Evolutionary conservation across 1,140 invertebrate species (phyloP), one percentile per base, ranked within the genome.

Genomic region (Campoletis sonorensis): DNA sequence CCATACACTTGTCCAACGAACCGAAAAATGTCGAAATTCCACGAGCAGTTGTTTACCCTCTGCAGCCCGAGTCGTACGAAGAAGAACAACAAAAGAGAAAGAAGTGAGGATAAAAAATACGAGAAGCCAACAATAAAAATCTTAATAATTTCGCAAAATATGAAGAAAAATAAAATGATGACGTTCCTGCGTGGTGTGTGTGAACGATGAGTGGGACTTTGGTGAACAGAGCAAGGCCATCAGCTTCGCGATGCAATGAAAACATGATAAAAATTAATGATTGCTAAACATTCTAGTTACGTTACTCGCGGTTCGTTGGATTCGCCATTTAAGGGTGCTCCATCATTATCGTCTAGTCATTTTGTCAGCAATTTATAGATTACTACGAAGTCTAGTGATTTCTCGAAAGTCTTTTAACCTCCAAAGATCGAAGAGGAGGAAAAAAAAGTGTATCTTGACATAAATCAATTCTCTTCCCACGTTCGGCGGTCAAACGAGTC

Each of bases 171-270:
- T n/a, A 54, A 54, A 54, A 54, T 16, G 18, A 54, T 16, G 3
- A 54, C 51, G 5, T 54, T 54, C 7, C 8, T 8, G 8, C n/a
- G 1, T 21, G 16, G n/a, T 54, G 51, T 54, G 21, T 21, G 23
- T 64, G 61, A 64, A 64, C 61, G 61, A 64, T 64, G 61, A 64
- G 61, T 64, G 61, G 61, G 61, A 64, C 61, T 64, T 27, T 27
- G 61, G 61, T 10, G 26, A 64, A 3, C 26, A 27, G 61, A 26
- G 61, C 21, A 64, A 64, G 61, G 61, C 61, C 61, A 64, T 64
- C 61, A 23, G 61, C 61, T 64, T 64, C 23, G 61, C 23, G 61
- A 13, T 64, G 61, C 61, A 64, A 64, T 64, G 23, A 27, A 64
- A 64, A 58, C 40, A 45, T 1, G 7, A 54, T 54, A 64, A 64